Evolutionary conservation across 2,113 vertebrate species (phyloP).

Genomic region (Nettapus auritus): DNA sequence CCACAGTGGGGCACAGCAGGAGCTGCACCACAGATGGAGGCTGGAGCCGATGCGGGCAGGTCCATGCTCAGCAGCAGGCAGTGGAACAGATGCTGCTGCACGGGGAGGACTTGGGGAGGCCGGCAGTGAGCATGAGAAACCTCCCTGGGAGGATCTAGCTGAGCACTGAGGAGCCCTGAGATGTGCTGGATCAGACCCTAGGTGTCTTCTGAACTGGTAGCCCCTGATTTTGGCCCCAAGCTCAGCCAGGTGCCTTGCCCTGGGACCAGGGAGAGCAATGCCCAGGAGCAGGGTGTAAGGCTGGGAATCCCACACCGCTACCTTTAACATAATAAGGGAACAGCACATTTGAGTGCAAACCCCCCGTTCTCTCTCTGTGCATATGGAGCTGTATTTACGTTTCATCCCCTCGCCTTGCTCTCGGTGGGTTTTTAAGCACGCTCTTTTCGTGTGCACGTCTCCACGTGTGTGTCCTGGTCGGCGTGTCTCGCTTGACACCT

Average conservation of each 20-base stretch:
- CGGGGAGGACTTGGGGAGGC: not conserved
- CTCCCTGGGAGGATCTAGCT: not conserved
- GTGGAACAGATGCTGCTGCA: not conserved
- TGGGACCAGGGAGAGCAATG: not conserved
- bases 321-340: not conserved
- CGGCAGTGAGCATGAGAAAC: not conserved
- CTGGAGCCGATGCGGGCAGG: not conserved
- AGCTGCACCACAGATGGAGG: not conserved
- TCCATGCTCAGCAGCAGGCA: not conserved
- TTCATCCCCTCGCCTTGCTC: not conserved
- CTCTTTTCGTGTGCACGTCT: fast-evolving
- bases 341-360: fast-evolving
- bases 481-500: not conserved
- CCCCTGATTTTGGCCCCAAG: not conserved
- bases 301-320: not conserved
- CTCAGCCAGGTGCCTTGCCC: too few species aligned
- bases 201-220: not conserved
- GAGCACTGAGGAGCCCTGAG: not conserved
- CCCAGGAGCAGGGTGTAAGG: not conserved
- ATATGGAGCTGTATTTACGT: fast-evolving
- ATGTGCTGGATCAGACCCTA: not conserved
- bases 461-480: not conserved
- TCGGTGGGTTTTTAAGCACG: not conserved
- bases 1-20: not conserved
- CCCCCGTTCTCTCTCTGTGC: fast-evolving